A percentile compares a stretch with the other conserved stretches of the same genome.
Conservation (phyloP, 1,140 invertebrate species). For the Brachionus paranguensis region DNA sequence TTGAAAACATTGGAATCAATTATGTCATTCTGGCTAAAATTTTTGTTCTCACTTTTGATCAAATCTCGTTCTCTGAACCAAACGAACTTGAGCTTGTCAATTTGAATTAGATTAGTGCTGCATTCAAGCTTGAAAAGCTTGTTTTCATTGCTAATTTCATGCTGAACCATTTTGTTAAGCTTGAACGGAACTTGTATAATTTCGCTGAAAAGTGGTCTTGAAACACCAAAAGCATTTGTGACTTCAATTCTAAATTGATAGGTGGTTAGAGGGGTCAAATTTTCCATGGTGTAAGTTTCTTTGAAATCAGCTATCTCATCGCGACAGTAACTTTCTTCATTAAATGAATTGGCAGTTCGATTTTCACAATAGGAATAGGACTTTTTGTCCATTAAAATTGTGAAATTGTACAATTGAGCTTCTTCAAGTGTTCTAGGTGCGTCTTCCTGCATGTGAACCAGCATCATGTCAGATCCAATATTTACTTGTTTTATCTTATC, state of each 20-base stretch:
- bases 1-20: not conserved
- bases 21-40: not conserved
- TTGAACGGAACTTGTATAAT: not conserved
- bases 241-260: slow-evolving; percentile 37
- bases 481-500: not conserved
- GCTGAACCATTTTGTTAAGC: not conserved
- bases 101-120: not conserved
- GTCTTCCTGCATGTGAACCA: not conserved
- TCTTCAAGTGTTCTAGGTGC: not conserved
- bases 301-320: slow-evolving; percentile 29
- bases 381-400: slow-evolving; percentile 20
- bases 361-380: not conserved
- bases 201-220: not conserved
- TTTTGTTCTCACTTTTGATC: not conserved
- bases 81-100: not conserved
- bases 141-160: not conserved
- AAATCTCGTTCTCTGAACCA: not conserved
- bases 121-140: not conserved
- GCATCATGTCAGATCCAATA: not conserved
- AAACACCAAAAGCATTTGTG: slow-evolving; percentile 12
- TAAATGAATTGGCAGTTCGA: not conserved
- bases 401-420: slow-evolving; percentile 1
- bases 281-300: not conserved
- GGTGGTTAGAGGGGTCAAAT: not conserved
- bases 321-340: not conserved